These are phyloP conservation scores for Cabera pusaria DNA, from an alignment of 2,888 invertebrate species.

Conservation along the genomic window DNA sequence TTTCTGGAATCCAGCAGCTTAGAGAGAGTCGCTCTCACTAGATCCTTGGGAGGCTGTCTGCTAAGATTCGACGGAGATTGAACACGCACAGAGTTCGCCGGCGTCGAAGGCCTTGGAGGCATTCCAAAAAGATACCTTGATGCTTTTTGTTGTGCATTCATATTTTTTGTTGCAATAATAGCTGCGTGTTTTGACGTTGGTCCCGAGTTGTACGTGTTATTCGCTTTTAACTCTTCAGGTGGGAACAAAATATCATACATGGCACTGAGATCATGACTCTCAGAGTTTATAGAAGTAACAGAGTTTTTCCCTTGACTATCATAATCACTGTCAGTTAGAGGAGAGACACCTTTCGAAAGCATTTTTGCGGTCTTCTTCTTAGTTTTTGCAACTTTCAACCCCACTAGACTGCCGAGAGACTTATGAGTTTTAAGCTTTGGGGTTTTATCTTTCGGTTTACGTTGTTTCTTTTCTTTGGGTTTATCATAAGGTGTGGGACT, in stretches of 20 bases:
- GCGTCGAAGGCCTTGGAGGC: constrained; percentile 14
- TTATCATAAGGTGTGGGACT: constrained; percentile 31
- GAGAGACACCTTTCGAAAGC: constrained; percentile 12
- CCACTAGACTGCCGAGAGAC: constrained; percentile 52
- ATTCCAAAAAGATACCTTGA: too few relatives aligned
- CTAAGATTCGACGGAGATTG: constrained; percentile 8
- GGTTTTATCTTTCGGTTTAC: constrained; percentile 37
- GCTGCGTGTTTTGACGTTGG: too few relatives aligned
- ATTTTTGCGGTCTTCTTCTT: constrained; percentile 21
- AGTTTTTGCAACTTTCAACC: constrained; percentile 53
- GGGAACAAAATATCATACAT: constrained; percentile 61
- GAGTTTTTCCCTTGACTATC: constrained; percentile 61
- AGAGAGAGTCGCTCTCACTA: constrained; percentile 54
- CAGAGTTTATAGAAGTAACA: constrained; percentile 44
- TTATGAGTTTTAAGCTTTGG: constrained; percentile 33
- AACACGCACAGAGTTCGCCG: background rate
- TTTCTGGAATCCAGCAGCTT: constrained; percentile 58
- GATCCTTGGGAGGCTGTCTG: constrained; percentile 32
- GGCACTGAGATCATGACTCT: too few relatives aligned
- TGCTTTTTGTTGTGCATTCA: too few relatives aligned
- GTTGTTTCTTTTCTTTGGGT: constrained; percentile 36
- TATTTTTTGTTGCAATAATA: too few relatives aligned
- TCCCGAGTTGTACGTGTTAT: too few relatives aligned
- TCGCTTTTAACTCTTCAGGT: constrained; percentile 45
- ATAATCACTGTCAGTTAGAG: constrained; percentile 51